Evolutionary conservation across 2,113 vertebrate genomes (phyloP).

Genomic region (Vulpes ferrilata): DNA sequence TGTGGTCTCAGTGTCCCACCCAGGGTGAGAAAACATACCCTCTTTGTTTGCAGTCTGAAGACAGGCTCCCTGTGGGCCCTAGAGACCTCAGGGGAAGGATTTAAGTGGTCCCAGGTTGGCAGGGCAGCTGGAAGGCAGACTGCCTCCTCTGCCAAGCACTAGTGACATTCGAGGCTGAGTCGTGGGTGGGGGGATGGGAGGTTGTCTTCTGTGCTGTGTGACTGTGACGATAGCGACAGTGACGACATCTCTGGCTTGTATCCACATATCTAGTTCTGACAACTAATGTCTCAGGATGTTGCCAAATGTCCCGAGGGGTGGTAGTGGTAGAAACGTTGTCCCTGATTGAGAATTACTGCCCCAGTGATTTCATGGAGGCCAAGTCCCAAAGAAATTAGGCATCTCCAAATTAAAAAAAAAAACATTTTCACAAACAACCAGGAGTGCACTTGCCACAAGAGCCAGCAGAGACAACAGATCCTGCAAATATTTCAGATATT

Average conservation of each 20-base stretch:
- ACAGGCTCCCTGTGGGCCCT: too few species aligned
- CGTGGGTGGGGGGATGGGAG: background rate
- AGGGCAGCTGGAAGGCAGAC: background rate
- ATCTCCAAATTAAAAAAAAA: background rate
- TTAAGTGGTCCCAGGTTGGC: background rate
- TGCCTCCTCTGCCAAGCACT: accelerated
- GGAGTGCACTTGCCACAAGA: accelerated
- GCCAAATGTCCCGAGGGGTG: accelerated
- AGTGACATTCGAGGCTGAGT: accelerated
- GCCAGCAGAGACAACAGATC: background rate
- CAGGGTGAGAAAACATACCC: accelerated
- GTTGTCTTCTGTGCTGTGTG: too few species aligned
- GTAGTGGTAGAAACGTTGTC: accelerated
- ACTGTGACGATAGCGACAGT: background rate
- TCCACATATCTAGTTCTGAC: background rate
- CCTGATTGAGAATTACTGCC: too few species aligned
- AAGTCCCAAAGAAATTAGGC: background rate
- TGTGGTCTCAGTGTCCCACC: accelerated
- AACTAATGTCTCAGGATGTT: background rate
- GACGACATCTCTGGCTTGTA: background rate
- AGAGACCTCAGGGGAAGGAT: background rate
- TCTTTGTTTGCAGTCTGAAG: background rate
- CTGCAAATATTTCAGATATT: background rate
- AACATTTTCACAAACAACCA: too few species aligned
- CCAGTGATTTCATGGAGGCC: accelerated